phyloP scores from a whole-genome alignment of 2,888 invertebrate genomes.

The Xylota sylvarum region DNA sequence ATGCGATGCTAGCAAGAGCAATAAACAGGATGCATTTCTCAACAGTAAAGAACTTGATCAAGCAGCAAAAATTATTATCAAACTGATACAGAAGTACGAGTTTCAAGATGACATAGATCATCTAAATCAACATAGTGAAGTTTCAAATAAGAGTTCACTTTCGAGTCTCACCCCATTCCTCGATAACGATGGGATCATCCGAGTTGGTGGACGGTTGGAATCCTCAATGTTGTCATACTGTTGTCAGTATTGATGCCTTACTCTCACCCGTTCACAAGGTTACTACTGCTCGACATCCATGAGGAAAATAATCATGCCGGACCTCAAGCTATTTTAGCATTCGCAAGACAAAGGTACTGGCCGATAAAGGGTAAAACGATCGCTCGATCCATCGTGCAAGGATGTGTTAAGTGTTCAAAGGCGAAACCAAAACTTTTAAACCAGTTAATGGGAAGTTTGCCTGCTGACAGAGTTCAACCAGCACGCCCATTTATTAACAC shows the following conservation, averaged over 20 bases:
- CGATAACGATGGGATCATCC: no score
- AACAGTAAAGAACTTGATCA: no score
- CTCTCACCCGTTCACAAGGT: conserved; percentile 11
- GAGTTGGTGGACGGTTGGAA: conserved; percentile 7
- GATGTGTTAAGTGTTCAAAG: not conserved
- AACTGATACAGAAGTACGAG: no score
- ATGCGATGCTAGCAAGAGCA: no score
- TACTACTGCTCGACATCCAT: conserved; percentile 18
- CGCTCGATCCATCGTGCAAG: conserved; percentile 6
- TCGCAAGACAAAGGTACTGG: conserved; percentile 8
- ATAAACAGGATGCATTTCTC: no score
- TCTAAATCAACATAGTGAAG: no score
- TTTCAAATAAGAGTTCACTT: no score
- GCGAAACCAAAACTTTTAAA: conserved; percentile 8
- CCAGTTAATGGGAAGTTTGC: conserved; percentile 6
- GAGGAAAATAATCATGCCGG: conserved; percentile 7
- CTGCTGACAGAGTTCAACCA: not conserved
- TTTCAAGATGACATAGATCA: no score
- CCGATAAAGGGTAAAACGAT: conserved; percentile 5
- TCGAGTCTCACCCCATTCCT: no score
- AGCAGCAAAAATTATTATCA: no score
- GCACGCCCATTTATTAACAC: conserved; percentile 8
- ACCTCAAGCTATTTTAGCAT: conserved; percentile 4
- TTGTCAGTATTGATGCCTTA: conserved; percentile 18
- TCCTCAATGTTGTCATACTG: conserved; percentile 11